Evolutionary conservation across 2,888 invertebrate genomes (phyloP).

Genomic region (Vandiemenella viatica): DNA sequence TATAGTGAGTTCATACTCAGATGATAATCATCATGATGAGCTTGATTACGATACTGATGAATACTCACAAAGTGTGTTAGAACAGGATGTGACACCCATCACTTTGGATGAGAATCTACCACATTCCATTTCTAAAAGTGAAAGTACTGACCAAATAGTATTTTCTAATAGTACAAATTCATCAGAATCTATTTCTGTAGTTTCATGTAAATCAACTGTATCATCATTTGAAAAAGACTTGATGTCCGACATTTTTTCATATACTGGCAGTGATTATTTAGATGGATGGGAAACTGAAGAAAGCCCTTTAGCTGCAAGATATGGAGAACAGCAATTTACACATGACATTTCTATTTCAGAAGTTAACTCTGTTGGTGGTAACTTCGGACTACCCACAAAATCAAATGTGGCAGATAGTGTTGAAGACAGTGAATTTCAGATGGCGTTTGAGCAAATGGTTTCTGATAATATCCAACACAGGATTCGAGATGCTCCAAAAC

Average conservation of each 20-base stretch:
- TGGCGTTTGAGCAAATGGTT: slow-evolving; percentile 81
- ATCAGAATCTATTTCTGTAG: background rate
- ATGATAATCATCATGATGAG: background rate
- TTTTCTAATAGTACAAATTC: background rate
- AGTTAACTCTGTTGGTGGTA: background rate
- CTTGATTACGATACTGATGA: background rate
- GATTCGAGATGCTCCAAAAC: slow-evolving; percentile 63
- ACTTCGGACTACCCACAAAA: background rate
- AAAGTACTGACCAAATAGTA: background rate
- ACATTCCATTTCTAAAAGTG: background rate
- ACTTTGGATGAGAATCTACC: background rate
- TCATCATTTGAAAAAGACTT: background rate
- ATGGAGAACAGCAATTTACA: too few relatives aligned
- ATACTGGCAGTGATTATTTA: background rate
- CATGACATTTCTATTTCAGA: background rate
- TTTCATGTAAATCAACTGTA: too few relatives aligned
- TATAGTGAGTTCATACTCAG: background rate
- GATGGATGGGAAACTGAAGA: background rate
- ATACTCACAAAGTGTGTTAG: too few relatives aligned
- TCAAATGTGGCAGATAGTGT: background rate
- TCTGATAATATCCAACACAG: slow-evolving; percentile 79
- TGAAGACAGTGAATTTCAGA: slow-evolving; percentile 71
- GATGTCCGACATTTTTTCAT: background rate
- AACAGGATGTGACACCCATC: too few relatives aligned
- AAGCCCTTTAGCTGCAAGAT: background rate